Conservation (phyloP, 2,797 vertebrate species). For the Sebastolobus altivelis region DNA sequence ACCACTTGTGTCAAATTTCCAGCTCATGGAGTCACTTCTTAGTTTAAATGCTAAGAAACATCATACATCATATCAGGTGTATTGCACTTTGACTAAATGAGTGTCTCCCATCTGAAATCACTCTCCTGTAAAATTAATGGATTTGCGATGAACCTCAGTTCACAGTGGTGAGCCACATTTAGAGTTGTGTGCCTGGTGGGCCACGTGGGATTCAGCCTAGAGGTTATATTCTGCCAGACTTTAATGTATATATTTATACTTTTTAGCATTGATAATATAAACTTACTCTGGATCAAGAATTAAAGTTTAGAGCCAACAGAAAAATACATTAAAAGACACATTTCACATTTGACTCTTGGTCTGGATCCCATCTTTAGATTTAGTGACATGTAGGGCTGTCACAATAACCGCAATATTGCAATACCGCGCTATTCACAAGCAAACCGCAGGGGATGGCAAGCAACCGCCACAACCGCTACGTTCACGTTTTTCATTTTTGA, state of each 20-base stretch:
- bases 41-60: neutral
- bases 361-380: slow-evolving; percentile 12
- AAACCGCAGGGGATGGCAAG: no score
- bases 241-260: neutral
- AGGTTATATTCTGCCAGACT: neutral
- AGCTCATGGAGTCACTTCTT: neutral
- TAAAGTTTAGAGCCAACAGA: slow-evolving; percentile 8
- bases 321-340: slow-evolving; percentile 8
- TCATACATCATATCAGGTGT: neutral
- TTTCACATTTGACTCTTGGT: slow-evolving; percentile 4
- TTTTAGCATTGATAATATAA: neutral
- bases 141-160: slow-evolving; percentile 16
- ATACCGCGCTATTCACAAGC: no score
- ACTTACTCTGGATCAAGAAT: slow-evolving; percentile 13
- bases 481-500: no score
- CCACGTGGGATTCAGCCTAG: slow-evolving; percentile 10
- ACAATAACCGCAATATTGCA: neutral
- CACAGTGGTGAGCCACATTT: slow-evolving; percentile 7
- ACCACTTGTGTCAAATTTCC: neutral
- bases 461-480: no score
- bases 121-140: slow-evolving; percentile 27
- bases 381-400: neutral
- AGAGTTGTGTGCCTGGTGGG: slow-evolving; percentile 10
- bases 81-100: slow-evolving; percentile 12
- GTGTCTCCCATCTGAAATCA: slow-evolving; percentile 23